phyloP scores from a whole-genome alignment of 2,888 invertebrate species.

The Steinernema hermaphroditum region DNA sequence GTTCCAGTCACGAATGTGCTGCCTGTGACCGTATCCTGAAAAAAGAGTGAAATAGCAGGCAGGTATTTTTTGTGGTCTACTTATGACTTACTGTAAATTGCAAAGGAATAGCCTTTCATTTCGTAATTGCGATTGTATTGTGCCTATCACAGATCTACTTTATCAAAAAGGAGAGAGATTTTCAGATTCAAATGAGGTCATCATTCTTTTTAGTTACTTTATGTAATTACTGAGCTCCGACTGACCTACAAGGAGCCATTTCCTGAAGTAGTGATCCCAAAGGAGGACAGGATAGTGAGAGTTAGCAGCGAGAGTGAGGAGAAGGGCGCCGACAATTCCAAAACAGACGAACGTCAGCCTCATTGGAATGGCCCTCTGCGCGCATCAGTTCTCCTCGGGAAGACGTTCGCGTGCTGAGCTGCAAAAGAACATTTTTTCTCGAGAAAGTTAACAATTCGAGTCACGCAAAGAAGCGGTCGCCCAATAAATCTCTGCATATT shows the following conservation, averaged over 20 bases:
- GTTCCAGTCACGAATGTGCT: not conserved
- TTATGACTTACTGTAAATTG: too few species aligned
- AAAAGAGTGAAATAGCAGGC: too few species aligned
- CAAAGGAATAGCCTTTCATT: too few species aligned
- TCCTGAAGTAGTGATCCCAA: not conserved
- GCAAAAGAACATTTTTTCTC: not conserved
- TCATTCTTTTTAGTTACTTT: too few species aligned
- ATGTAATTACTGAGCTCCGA: too few species aligned
- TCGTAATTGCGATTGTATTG: too few species aligned
- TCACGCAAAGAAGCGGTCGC: conserved; percentile 1
- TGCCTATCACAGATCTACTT: too few species aligned
- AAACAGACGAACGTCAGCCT: conserved; percentile 6
- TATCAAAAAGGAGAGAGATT: too few species aligned
- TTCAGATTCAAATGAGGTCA: too few species aligned
- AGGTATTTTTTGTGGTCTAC: too few species aligned
- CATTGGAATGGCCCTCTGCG: not conserved
- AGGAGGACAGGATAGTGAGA: not conserved
- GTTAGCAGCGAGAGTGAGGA: conserved; percentile 8
- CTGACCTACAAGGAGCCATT: conserved; percentile 3
- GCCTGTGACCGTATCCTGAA: not conserved
- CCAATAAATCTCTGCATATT: conserved; percentile 20
- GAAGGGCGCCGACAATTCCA: not conserved
- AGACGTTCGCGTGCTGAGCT: not conserved
- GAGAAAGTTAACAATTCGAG: conserved; percentile 10
- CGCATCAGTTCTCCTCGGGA: conserved; percentile 4